phyloP scores from a whole-genome alignment of 35 echinoderm and acorn worm genomes.

The Lytechinus variegatus region DNA sequence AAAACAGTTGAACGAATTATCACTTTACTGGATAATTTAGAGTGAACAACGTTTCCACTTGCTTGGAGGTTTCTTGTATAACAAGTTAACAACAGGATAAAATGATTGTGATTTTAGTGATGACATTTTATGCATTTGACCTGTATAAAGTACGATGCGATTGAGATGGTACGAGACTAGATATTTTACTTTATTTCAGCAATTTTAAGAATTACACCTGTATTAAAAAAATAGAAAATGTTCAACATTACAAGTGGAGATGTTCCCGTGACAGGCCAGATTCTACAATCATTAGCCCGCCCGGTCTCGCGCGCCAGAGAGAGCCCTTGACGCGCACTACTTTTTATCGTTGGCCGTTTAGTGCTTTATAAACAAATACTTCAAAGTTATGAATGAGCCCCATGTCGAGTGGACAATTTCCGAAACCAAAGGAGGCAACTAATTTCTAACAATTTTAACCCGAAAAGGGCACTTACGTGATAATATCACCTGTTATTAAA shows the following conservation, averaged over 20 bases:
- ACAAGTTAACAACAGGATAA: no score
- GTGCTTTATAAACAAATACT: constrained; percentile 48
- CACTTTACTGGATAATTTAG: no score
- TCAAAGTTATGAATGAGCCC: constrained; percentile 42
- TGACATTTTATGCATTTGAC: no score
- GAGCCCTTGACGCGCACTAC: background rate
- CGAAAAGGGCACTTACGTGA: background rate
- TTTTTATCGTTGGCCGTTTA: constrained; percentile 38
- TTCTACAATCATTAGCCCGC: background rate
- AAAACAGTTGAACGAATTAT: no score
- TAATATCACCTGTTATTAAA: no score
- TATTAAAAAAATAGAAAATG: background rate
- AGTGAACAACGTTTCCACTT: no score
- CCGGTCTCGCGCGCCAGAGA: background rate
- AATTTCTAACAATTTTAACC: background rate
- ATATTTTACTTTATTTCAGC: no score
- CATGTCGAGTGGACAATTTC: constrained; percentile 30
- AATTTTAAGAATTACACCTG: no score
- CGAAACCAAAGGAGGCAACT: background rate
- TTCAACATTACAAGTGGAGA: background rate
- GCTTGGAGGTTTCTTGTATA: no score
- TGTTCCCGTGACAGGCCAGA: background rate
- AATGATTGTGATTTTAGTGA: no score
- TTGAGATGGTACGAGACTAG: no score
- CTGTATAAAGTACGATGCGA: no score